Evolutionary conservation across 2,797 vertebrate species (phyloP).

Genomic region (Periophthalmus magnuspinnatus): DNA sequence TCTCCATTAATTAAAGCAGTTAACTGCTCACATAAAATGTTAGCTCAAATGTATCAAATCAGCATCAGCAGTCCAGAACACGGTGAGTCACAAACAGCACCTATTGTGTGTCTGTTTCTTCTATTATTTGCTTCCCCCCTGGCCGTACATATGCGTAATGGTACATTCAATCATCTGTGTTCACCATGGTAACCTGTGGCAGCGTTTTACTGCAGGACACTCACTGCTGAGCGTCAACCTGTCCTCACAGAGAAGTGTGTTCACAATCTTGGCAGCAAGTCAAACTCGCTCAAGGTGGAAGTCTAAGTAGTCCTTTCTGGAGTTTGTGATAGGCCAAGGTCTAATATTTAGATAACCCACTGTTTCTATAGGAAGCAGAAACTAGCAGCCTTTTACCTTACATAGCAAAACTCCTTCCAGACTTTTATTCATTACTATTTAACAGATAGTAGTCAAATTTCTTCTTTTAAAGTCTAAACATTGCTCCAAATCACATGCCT

Average conservation of each 20-base stretch:
- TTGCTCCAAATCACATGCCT: too few species aligned
- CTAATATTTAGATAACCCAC: slow-evolving; percentile 26
- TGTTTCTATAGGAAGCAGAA: slow-evolving; percentile 13
- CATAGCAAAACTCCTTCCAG: too few species aligned
- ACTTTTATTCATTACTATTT: too few species aligned
- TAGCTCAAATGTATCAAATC: background rate
- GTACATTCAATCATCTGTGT: slow-evolving; percentile 7
- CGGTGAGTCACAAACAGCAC: background rate
- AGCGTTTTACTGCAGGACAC: slow-evolving; percentile 31
- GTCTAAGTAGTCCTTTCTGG: slow-evolving; percentile 32
- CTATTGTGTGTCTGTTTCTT: slow-evolving; percentile 5
- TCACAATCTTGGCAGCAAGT: slow-evolving; percentile 53
- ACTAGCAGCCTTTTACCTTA: slow-evolving; percentile 1
- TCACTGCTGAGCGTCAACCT: slow-evolving; percentile 38
- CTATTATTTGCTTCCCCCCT: background rate
- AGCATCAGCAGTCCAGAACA: background rate
- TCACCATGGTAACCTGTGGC: slow-evolving; percentile 31
- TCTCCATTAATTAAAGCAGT: background rate
- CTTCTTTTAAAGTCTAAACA: too few species aligned
- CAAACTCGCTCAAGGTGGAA: slow-evolving; percentile 47
- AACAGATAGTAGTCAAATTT: too few species aligned
- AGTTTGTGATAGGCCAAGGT: slow-evolving; percentile 32
- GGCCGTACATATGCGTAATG: background rate
- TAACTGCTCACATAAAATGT: background rate
- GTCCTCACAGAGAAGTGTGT: slow-evolving; percentile 40